Evolutionary conservation across 2,113 vertebrate genomes (phyloP), one percentile per base, ranked within the genome.

Genomic region (Alectura lathami): DNA sequence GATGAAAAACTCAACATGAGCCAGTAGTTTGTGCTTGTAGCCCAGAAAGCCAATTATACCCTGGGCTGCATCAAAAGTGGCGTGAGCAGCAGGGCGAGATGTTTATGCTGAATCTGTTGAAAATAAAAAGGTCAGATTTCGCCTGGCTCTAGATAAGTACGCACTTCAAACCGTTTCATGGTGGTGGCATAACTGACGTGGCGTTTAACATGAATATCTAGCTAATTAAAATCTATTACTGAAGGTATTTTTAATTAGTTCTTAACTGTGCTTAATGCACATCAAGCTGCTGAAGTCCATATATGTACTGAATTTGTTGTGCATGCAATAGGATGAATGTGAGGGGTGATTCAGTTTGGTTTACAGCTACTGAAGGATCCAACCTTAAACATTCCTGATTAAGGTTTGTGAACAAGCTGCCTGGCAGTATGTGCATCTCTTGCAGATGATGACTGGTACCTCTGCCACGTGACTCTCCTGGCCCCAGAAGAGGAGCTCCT

Each of bases 381-480:
- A 16, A 23, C 30, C 13, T 53, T 60, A 36, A 72, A 34, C 13
- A 2, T 36, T 38, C 24, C 20, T 2, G 7, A 8, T 4, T 45
- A 2, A 45, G 66, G 42, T 34, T 10, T 50, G 29, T 36, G 57
- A 66, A 8, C 23, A 57, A 67, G 29, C 48, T 59, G 22, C 24
- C 32, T 47, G 23, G 54, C 76, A 40, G 50, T 18, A 17, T 1
- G 0, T 15, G 38, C 82, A 63, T 54, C 90, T 54, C 50, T 97
- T 97, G 70, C 97, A 99, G 99, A 98, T 72, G 97, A 98, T 0
- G 98, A 98, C 76, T 99, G 98, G 98, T 98, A 99, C 96, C 96
- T 98, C 78, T 98, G 98, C 96, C 98, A 98, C 0, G 93, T 99
- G 95, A 98, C 97, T 2, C 97, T 99, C 43, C 97, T 97, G 57